These are phyloP conservation scores for Mnemiopsis leidyi DNA, from an alignment of 37 sponge, comb jelly and placozoan genomes.

Conservation along the genomic window DNA sequence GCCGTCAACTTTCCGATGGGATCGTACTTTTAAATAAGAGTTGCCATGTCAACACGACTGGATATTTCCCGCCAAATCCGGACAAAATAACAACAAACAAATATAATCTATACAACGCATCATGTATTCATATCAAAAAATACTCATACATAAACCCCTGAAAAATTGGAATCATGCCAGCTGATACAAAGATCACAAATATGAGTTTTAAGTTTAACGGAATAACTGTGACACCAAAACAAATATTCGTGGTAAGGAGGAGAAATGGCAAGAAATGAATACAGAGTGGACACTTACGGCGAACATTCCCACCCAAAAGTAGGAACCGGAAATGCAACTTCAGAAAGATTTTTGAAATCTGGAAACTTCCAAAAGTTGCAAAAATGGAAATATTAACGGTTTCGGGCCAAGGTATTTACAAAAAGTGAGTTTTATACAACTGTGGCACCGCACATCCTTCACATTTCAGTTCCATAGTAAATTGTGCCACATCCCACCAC, in stretches of 20 bases:
- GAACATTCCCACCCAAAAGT: conserved; percentile 5
- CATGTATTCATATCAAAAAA: not conserved
- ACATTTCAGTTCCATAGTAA: not conserved
- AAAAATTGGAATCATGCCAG: not conserved
- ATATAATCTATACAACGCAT: not conserved
- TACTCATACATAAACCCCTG: not conserved
- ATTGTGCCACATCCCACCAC: no score
- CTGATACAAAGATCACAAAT: not conserved
- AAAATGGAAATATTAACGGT: not conserved
- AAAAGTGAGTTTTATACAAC: not conserved
- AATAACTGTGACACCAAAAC: not conserved
- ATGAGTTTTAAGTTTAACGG: not conserved
- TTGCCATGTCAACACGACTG: conserved; percentile 60
- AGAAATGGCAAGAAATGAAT: not conserved
- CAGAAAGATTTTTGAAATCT: not conserved
- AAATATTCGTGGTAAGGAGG: not conserved
- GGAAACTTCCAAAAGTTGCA: not conserved
- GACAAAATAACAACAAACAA: not conserved
- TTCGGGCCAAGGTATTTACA: not conserved
- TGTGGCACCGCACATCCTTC: not conserved
- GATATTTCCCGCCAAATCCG: not conserved
- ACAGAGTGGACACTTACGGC: conserved; percentile 53
- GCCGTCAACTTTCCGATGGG: not conserved
- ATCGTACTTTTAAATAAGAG: conserved; percentile 8
- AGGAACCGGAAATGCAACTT: not conserved